phyloP scores from a whole-genome alignment of 2,113 vertebrate genomes.

The Aegypius monachus region DNA sequence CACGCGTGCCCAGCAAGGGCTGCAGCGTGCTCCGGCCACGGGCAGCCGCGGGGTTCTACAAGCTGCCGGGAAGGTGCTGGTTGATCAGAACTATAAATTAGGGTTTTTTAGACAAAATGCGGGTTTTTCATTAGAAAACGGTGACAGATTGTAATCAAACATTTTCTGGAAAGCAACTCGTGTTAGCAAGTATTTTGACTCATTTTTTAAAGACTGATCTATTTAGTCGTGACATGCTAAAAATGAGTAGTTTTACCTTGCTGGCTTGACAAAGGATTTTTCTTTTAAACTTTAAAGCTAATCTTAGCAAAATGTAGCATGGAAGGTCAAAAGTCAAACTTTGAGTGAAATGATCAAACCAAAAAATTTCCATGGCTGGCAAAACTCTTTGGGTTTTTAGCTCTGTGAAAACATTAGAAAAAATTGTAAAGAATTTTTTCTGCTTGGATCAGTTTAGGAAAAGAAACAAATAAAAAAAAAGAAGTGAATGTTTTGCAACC shows the following conservation, averaged over 20 bases:
- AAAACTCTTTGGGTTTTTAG: neutral
- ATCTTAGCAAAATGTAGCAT: neutral
- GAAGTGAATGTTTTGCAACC: neutral
- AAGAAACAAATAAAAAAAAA: neutral
- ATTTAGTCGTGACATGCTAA: neutral
- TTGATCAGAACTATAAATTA: neutral
- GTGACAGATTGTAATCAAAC: neutral
- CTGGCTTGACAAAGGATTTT: neutral
- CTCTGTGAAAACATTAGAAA: neutral
- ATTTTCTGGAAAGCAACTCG: neutral
- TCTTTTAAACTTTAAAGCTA: neutral
- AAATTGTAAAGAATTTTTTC: neutral
- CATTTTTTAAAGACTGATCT: neutral
- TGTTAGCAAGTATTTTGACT: neutral
- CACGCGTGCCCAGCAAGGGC: neutral
- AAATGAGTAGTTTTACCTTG: neutral
- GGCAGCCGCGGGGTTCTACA: neutral
- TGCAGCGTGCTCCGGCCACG: neutral
- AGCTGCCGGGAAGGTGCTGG: too few relatives aligned
- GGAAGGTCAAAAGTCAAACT: neutral
- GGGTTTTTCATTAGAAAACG: neutral
- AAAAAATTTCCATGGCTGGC: neutral
- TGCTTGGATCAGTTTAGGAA: neutral
- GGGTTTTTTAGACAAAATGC: neutral
- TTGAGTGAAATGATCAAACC: neutral